These are phyloP conservation scores for Charanyca ferruginea DNA, from an alignment of 2,888 invertebrate genomes.

Conservation along the genomic window DNA sequence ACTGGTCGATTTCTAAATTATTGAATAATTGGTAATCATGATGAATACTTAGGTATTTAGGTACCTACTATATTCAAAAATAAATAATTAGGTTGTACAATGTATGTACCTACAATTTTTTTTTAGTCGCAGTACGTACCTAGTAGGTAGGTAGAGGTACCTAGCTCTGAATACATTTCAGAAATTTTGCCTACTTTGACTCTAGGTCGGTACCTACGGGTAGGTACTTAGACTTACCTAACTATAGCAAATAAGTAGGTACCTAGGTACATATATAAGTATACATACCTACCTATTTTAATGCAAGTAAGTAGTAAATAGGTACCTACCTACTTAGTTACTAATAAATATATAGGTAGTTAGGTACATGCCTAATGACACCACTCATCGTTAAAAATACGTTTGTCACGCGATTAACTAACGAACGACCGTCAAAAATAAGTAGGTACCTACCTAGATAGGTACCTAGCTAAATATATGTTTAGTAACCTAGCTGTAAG, in stretches of 20 bases:
- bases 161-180: too few species aligned
- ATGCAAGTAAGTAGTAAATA: too few species aligned
- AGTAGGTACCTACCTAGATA: neutral
- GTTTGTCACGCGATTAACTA: neutral
- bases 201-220: neutral
- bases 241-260: too few species aligned
- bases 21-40: slow-evolving; percentile 17
- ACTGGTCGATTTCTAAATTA: slow-evolving; percentile 26
- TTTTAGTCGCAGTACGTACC: too few species aligned
- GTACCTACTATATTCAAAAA: neutral
- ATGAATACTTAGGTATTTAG: neutral
- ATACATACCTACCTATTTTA: too few species aligned
- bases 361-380: slow-evolving; percentile 11
- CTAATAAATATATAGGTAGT: neutral
- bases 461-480: too few species aligned
- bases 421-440: slow-evolving; percentile 1
- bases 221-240: too few species aligned
- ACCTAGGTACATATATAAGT: neutral
- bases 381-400: neutral
- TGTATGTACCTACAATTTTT: too few species aligned
- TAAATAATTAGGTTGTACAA: neutral
- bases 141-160: too few species aligned
- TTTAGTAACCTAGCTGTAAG: too few species aligned
- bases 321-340: too few species aligned
- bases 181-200: too few species aligned